phyloP scores from a whole-genome alignment of 2,888 invertebrate species.

The Dusona sp. region DNA sequence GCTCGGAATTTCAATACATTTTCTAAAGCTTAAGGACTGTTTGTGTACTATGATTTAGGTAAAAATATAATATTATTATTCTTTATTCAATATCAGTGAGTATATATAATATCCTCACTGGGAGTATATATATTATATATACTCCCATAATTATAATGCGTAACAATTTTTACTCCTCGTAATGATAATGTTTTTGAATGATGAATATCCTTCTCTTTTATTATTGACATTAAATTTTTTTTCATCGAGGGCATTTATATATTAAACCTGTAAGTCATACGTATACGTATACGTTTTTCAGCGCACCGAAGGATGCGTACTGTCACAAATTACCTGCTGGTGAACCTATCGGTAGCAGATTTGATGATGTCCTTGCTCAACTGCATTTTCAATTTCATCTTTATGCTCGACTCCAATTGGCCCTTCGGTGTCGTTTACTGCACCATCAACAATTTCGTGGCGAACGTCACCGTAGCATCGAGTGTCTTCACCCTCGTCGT shows the following conservation, averaged over 20 bases:
- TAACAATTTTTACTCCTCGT: background rate
- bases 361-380: conserved; percentile 94
- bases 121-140: too few species aligned
- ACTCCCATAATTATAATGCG: background rate
- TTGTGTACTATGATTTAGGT: too few species aligned
- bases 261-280: background rate
- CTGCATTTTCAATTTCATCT: conserved; percentile 95
- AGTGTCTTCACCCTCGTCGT: conserved; percentile 97
- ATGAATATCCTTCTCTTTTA: background rate
- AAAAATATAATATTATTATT: too few species aligned
- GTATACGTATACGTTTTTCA: conserved; percentile 83
- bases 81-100: background rate
- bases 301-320: conserved; percentile 94
- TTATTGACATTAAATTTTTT: background rate
- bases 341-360: conserved; percentile 95
- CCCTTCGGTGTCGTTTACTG: conserved; percentile 95
- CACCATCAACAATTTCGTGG: conserved; percentile 95
- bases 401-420: conserved; percentile 96
- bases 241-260: background rate
- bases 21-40: too few species aligned
- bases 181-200: background rate
- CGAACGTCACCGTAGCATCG: conserved; percentile 95
- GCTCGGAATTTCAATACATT: background rate
- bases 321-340: conserved; percentile 96
- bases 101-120: too few species aligned